phyloP scores from a whole-genome alignment of 2,797 vertebrate species.

The Fistularia tabacaria region DNA sequence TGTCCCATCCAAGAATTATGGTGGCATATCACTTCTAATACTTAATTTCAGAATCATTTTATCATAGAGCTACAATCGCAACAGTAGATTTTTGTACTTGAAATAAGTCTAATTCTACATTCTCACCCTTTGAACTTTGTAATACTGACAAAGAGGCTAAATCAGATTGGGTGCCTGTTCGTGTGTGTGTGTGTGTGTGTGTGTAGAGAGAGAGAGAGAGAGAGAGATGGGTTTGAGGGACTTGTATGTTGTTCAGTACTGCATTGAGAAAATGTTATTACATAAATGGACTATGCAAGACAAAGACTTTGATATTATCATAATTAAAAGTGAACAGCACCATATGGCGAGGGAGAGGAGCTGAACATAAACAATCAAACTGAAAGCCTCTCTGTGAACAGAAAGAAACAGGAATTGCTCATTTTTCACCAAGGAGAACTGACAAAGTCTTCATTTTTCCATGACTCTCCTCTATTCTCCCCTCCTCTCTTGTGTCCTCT shows the following conservation, averaged over 20 bases:
- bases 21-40: too few relatives aligned
- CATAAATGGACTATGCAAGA: constrained; percentile 78
- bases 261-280: constrained; percentile 76
- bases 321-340: constrained; percentile 79
- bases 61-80: constrained; percentile 14
- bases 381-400: constrained; percentile 72
- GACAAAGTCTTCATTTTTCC: constrained; percentile 48
- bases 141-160: constrained; percentile 36
- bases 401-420: constrained; percentile 62
- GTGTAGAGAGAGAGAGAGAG: constrained; percentile 4
- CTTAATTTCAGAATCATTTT: constrained; percentile 32
- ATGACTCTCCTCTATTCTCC: constrained; percentile 52
- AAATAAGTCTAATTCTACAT: constrained; percentile 31
- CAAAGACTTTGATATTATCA: constrained; percentile 79
- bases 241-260: constrained; percentile 36
- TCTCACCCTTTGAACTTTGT: constrained; percentile 41
- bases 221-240: neutral
- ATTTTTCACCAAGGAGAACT: constrained; percentile 65
- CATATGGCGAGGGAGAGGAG: constrained; percentile 76
- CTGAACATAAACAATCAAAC: constrained; percentile 74
- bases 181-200: constrained; percentile 10
- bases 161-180: constrained; percentile 17
- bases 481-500: constrained; percentile 1
- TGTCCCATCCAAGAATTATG: constrained; percentile 27
- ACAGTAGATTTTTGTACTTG: neutral